Conservation (phyloP, 2,113 vertebrate species). For the Rostratula benghalensis region DNA sequence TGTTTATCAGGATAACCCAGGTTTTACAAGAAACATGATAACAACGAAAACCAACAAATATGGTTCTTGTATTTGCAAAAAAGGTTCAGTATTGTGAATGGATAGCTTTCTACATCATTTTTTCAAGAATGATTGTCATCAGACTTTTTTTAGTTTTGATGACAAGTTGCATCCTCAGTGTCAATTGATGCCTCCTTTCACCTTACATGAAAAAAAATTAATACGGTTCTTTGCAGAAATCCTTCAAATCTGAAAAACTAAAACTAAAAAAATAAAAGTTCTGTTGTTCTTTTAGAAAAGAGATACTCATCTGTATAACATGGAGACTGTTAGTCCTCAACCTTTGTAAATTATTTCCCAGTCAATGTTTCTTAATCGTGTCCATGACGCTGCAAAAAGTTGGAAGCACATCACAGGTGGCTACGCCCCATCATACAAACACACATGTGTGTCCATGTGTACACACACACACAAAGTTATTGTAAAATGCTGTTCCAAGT, state of each 20-base stretch:
- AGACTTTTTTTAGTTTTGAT: not conserved
- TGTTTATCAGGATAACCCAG: conserved; percentile 23
- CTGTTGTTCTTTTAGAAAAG: not conserved
- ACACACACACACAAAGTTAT: not conserved
- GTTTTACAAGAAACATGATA: conserved; percentile 19
- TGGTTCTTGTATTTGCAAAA: conserved; percentile 2
- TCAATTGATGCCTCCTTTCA: conserved; percentile 2
- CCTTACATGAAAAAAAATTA: not conserved
- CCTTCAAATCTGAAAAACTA: conserved; percentile 9
- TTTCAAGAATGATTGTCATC: not conserved
- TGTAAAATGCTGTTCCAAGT: conserved; percentile 15
- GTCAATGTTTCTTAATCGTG: not conserved
- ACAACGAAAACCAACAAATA: not conserved
- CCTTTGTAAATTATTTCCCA: not conserved
- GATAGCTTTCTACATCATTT: not conserved
- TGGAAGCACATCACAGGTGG: not conserved
- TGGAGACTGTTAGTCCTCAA: not conserved
- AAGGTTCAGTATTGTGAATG: not conserved
- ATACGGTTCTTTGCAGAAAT: not conserved
- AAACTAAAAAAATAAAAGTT: not conserved
- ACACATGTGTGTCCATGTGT: not conserved
- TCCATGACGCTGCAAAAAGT: not conserved
- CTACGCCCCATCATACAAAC: not conserved
- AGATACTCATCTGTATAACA: conserved; percentile 21
- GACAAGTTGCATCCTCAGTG: not conserved